Percentiles rank a stretch among this genome's conserved stretches.
phyloP scores from a whole-genome alignment of 1,140 invertebrate species.

The Leptinotarsa defecta region DNA sequence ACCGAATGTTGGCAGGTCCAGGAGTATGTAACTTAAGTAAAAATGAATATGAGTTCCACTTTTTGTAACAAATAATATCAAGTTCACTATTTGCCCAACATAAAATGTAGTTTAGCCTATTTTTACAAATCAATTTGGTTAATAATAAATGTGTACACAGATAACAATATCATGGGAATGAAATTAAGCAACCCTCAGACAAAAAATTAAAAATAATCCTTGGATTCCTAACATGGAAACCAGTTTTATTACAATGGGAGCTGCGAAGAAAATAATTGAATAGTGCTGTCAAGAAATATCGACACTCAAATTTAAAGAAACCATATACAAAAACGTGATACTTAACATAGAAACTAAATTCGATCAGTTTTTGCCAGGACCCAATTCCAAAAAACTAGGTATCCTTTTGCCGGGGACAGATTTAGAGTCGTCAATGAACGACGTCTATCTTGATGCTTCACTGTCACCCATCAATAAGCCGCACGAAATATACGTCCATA shows the following conservation, averaged over 20 bases:
- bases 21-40: too few species aligned
- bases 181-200: too few species aligned
- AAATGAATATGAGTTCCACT: too few species aligned
- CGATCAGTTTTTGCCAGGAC: conserved; percentile 6
- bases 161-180: too few species aligned
- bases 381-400: conserved; percentile 28
- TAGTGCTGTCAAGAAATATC: conserved; percentile 10
- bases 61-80: too few species aligned
- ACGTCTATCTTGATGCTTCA: conserved; percentile 34
- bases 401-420: conserved; percentile 20
- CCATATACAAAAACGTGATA: conserved; percentile 19
- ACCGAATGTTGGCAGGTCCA: too few species aligned
- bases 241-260: conserved; percentile 27
- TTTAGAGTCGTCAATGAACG: conserved; percentile 5
- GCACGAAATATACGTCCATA: conserved; percentile 36
- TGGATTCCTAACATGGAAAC: not conserved
- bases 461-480: conserved; percentile 50
- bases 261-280: conserved; percentile 34
- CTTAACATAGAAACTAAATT: conserved; percentile 21
- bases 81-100: too few species aligned
- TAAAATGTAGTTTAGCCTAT: too few species aligned
- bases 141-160: too few species aligned
- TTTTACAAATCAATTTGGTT: too few species aligned
- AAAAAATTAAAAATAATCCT: not conserved
- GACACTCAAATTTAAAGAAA: conserved; percentile 18